phyloP scores from a whole-genome alignment of 2,113 vertebrate species.

The Zosterops lateralis region DNA sequence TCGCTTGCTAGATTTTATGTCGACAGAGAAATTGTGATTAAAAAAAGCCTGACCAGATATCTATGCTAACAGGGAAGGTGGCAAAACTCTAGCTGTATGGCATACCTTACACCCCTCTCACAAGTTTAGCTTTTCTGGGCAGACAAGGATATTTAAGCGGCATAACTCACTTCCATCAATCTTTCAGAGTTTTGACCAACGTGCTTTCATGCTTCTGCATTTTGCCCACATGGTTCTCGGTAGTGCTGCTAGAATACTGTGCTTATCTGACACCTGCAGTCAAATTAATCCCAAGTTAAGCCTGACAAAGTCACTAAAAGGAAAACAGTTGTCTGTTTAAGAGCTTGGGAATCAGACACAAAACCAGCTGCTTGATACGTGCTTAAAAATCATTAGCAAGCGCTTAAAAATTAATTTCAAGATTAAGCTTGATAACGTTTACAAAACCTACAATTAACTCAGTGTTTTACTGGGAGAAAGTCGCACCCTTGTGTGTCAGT shows the following conservation, averaged over 20 bases:
- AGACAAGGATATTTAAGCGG: constrained; percentile 42
- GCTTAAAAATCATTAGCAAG: constrained; percentile 33
- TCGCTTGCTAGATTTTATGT: constrained; percentile 72
- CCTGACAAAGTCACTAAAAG: constrained; percentile 66
- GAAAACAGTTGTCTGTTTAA: constrained; percentile 56
- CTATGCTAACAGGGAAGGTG: background rate
- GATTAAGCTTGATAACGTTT: constrained; percentile 21
- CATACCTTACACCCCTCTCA: background rate
- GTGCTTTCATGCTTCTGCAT: constrained; percentile 43
- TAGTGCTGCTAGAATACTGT: constrained; percentile 30
- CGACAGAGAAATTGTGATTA: constrained; percentile 51
- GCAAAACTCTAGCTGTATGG: background rate
- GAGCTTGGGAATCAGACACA: constrained; percentile 28
- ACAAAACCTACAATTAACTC: constrained; percentile 62
- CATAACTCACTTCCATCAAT: constrained; percentile 61
- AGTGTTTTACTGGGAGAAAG: background rate
- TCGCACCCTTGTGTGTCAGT: constrained; percentile 3
- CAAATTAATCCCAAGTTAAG: constrained; percentile 70
- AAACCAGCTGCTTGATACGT: constrained; percentile 49
- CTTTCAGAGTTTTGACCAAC: constrained; percentile 54
- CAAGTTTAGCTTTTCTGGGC: constrained; percentile 1
- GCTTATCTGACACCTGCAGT: constrained; percentile 75
- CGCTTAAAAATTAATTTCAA: constrained; percentile 57
- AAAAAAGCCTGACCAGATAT: constrained; percentile 19
- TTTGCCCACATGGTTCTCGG: constrained; percentile 48